phyloP scores from a whole-genome alignment of 2,113 vertebrate species.

The Spermophilus dauricus region DNA sequence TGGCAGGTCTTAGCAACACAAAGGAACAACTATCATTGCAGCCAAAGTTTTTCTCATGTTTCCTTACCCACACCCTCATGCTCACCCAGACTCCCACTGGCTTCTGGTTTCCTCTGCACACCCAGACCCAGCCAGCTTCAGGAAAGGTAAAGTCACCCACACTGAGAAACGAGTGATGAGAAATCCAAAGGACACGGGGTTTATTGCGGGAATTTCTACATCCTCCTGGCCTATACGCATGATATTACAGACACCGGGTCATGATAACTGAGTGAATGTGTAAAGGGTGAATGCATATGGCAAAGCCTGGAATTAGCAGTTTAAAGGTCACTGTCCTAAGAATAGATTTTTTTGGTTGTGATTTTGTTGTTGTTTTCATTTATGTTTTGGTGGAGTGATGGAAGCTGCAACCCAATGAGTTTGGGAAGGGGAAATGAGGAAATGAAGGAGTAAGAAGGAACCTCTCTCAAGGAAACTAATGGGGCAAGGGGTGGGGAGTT shows the following conservation, averaged over 20 bases:
- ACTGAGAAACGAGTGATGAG: neutral
- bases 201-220: neutral
- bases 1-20: neutral
- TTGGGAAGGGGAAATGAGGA: neutral
- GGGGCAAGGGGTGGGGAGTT: rapidly evolving
- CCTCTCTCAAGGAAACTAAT: neutral
- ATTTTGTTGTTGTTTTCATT: neutral
- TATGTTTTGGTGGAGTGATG: neutral
- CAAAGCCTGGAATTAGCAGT: neutral
- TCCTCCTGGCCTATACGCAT: neutral
- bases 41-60: neutral
- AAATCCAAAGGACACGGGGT: neutral
- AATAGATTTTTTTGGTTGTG: neutral
- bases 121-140: neutral
- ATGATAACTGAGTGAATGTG: neutral
- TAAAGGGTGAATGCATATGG: neutral
- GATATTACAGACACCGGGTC: neutral
- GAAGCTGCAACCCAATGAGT: neutral
- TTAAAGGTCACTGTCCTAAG: neutral
- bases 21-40: neutral
- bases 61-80: neutral
- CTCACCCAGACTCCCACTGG: neutral
- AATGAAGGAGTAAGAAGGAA: neutral
- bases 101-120: neutral
- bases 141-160: neutral